Evolutionary conservation across 1,140 invertebrate species (phyloP).

Genomic region (Bilobella aurantiaca): DNA sequence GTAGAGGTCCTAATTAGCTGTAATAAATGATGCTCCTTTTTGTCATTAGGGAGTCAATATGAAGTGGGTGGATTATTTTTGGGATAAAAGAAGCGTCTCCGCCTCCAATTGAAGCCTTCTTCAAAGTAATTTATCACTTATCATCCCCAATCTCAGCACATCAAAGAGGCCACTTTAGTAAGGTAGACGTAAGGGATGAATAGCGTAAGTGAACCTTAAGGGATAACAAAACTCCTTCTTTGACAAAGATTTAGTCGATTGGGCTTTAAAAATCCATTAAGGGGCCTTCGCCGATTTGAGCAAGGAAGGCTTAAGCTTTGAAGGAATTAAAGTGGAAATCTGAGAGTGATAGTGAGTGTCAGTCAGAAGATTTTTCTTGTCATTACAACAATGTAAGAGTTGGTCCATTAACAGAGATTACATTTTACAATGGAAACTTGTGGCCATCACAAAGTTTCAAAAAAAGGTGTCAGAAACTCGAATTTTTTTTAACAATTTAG

Average conservation of each 20-base stretch:
- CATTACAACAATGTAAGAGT: neutral
- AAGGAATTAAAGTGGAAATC: no score
- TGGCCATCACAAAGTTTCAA: neutral
- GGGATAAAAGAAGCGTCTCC: neutral
- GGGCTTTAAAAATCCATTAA: constrained; percentile 17
- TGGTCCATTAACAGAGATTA: neutral
- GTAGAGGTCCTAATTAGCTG: neutral
- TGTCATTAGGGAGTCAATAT: neutral
- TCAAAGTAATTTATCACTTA: neutral
- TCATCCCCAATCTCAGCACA: neutral
- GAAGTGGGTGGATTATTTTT: neutral
- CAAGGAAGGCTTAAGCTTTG: no score
- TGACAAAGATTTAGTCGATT: constrained; percentile 8
- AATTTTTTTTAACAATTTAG: no score
- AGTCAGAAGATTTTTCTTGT: neutral
- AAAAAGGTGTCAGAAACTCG: constrained; percentile 26
- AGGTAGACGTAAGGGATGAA: no score
- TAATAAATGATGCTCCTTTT: neutral
- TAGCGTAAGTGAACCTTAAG: no score
- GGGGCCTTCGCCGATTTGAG: no score
- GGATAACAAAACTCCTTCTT: neutral
- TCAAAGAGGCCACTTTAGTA: neutral
- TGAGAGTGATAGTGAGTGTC: neutral
- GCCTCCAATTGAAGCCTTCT: no score
- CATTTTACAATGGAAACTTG: neutral